These are phyloP conservation scores for Lateolabrax maculatus DNA, from an alignment of 2,797 vertebrate genomes.

Conservation along the genomic window DNA sequence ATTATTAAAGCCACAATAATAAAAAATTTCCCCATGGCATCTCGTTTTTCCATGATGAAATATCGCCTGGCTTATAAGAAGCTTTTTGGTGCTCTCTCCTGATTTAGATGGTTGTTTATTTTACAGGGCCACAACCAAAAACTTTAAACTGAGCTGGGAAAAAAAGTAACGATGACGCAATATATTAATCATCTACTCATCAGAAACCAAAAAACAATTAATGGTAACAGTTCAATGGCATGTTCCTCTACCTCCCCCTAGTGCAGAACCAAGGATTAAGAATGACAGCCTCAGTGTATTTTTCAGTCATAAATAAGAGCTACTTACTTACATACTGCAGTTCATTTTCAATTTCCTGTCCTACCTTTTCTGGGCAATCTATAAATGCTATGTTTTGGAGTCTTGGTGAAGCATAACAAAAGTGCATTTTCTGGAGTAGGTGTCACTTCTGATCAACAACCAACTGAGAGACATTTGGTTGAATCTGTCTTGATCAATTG, in stretches of 20 bases:
- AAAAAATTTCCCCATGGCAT: not conserved
- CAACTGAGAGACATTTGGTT: not conserved
- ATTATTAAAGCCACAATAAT: not conserved
- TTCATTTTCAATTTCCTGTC: not conserved
- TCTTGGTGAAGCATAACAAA: not conserved
- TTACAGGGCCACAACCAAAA: not conserved
- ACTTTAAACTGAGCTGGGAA: not conserved
- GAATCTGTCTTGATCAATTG: not conserved
- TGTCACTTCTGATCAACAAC: too few species aligned
- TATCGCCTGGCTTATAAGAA: too few species aligned
- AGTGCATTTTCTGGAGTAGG: too few species aligned
- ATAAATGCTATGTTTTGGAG: not conserved
- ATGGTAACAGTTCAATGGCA: not conserved
- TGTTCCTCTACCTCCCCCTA: slow-evolving; percentile 56
- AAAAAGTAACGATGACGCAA: not conserved
- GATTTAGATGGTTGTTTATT: not conserved
- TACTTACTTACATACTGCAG: not conserved
- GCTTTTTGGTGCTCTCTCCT: not conserved
- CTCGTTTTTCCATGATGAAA: not conserved
- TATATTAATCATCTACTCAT: not conserved
- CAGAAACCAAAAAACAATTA: not conserved
- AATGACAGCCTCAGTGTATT: not conserved
- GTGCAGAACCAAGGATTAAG: slow-evolving; percentile 16
- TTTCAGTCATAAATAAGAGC: not conserved
- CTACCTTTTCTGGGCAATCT: not conserved